phyloP scores from a whole-genome alignment of 64 coral and sea anemone species.

The Exaiptasia diaphana region DNA sequence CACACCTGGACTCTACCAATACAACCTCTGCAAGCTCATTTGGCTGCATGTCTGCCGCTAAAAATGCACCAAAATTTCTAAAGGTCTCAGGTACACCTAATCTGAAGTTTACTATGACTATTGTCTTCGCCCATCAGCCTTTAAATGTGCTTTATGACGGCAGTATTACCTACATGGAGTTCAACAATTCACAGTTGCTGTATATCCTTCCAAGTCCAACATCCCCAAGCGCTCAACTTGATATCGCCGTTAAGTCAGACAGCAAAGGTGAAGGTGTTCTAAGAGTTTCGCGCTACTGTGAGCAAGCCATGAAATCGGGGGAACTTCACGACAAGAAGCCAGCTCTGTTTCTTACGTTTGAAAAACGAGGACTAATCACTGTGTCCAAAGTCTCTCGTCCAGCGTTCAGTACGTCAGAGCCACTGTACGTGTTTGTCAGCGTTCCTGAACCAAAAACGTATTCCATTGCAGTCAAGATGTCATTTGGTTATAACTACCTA shows the following conservation, averaged over 20 bases:
- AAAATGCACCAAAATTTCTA: no score
- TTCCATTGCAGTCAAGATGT: no score
- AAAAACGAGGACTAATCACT: constrained; percentile 52
- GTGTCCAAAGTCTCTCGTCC: constrained; percentile 59
- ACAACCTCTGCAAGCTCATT: no score
- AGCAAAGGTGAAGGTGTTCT: neutral
- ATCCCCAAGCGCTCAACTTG: constrained; percentile 1
- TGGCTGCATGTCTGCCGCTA: no score
- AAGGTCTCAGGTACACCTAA: constrained; percentile 44
- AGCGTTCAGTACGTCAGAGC: no score
- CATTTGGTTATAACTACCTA: constrained; percentile 40
- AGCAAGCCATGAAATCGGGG: neutral
- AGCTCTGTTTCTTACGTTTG: constrained; percentile 38
- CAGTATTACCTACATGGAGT: no score
- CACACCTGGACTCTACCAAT: no score
- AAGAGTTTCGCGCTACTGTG: constrained; percentile 24
- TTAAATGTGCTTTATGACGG: no score
- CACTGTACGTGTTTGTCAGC: no score
- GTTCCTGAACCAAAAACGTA: no score
- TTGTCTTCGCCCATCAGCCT: neutral
- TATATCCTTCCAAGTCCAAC: no score
- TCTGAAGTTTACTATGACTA: neutral
- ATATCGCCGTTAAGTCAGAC: constrained; percentile 14
- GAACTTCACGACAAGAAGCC: neutral
- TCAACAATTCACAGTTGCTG: no score